phyloP scores from a whole-genome alignment of 2,797 vertebrate genomes.

The Coracias cyanogaster region DNA sequence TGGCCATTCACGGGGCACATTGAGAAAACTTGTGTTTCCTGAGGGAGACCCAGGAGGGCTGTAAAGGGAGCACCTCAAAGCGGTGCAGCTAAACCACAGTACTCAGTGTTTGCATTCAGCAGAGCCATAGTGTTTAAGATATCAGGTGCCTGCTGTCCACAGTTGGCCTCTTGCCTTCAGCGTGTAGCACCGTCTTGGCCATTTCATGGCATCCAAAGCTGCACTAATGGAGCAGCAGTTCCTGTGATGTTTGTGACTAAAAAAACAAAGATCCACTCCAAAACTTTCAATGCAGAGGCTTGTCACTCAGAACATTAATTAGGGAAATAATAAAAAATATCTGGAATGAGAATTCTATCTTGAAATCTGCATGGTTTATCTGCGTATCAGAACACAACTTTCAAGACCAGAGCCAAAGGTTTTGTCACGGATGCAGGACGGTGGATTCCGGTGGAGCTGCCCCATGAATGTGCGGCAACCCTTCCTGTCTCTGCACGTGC shows the following conservation, averaged over 20 bases:
- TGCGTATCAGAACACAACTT: background rate
- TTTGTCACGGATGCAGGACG: background rate
- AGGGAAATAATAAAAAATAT: background rate
- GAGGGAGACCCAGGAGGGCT: background rate
- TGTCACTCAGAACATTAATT: background rate
- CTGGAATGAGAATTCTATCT: background rate
- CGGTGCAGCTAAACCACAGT: background rate
- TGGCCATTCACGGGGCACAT: background rate
- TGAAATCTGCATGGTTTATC: background rate
- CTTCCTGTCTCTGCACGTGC: too few relatives aligned
- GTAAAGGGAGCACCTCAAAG: background rate
- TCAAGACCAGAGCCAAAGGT: background rate
- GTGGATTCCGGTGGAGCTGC: background rate
- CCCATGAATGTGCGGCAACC: fast-evolving
- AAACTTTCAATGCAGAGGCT: background rate
- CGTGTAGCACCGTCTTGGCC: background rate
- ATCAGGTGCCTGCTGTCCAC: background rate
- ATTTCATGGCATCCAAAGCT: background rate
- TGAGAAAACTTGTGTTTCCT: background rate
- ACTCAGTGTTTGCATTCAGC: background rate
- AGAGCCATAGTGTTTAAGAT: background rate
- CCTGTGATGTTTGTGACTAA: background rate
- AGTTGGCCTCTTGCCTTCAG: background rate
- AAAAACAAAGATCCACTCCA: background rate
- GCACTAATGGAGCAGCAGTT: background rate